Evolutionary conservation across 2,113 vertebrate species (phyloP), one percentile per base, ranked within the genome.

Genomic region (Anoura caudifer): DNA sequence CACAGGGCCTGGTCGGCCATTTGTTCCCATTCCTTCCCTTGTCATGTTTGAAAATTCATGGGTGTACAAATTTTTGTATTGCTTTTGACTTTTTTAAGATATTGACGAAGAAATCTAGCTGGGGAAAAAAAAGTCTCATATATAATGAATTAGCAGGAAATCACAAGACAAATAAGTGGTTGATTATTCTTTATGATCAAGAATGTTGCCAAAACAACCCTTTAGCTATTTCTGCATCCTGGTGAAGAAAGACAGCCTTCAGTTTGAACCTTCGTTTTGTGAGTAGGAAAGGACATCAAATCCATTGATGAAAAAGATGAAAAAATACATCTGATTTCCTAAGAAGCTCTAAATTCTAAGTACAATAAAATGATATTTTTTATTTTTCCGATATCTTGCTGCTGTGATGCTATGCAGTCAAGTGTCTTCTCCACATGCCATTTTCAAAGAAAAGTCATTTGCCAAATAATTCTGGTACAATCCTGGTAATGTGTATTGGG

Each of bases 391-490:
- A 7, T 98, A 98, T 98, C 99, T 99, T 99, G 99, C 99, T 99
- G 99, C 99, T 99, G 99, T 98, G 98, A 98, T 98, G 98, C 99
- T 99, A 99, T 99, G 99, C 99, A 99, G 99, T 99, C 98, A 99
- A 98, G 98, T 98, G 98, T 98, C 98, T 98, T 98, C 98, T 99
- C 98, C 98, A 97, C 96, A 98, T 98, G 98, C 98, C 98, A 99
- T 98, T 99, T 99, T 98, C 98, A 98, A 99, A 98, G 98, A 98
- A 98, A 98, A 98, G 97, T 98, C 97, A 98, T 99, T 99, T 99
- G 99, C 99, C 99, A 99, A 99, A 99, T 98, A 98, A 98, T 99
- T 98, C 98, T 98, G 98, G 94, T 98, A 95, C 95, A 97, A 97
- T 98, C 98, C 97, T 98, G 94, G 95, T 98, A 97, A 95, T 98